phyloP scores from a whole-genome alignment of 2,888 invertebrate species.

The Diadegma fenestrale region DNA sequence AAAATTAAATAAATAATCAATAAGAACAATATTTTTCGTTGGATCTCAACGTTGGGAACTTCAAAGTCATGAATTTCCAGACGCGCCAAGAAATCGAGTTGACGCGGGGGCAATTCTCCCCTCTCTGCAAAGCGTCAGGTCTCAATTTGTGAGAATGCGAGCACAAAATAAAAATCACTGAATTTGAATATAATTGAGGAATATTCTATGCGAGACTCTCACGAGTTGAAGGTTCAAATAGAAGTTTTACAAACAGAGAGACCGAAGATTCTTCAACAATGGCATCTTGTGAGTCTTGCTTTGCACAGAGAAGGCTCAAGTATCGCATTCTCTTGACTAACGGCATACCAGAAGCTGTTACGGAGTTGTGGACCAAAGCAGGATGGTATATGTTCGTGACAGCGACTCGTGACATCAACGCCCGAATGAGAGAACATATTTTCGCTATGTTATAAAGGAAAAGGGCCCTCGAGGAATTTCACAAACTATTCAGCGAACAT shows the following conservation, averaged over 20 bases:
- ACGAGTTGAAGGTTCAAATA: not conserved
- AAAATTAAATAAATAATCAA: too few relatives aligned
- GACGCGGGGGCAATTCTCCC: too few relatives aligned
- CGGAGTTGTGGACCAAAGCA: conserved; percentile 8
- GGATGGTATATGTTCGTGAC: conserved; percentile 41
- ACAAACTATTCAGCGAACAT: conserved; percentile 45
- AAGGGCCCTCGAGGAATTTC: conserved; percentile 40
- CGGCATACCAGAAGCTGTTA: conserved; percentile 47
- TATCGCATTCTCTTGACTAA: conserved; percentile 39
- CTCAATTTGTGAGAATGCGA: not conserved
- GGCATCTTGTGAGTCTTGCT: conserved; percentile 35
- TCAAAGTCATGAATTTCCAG: too few relatives aligned
- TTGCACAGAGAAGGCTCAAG: conserved; percentile 9
- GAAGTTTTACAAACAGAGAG: not conserved
- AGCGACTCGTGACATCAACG: conserved; percentile 57
- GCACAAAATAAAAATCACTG: not conserved
- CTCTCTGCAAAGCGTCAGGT: too few relatives aligned
- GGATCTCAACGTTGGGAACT: too few relatives aligned
- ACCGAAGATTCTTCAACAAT: conserved; percentile 48
- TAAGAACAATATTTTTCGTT: too few relatives aligned
- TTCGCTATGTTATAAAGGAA: conserved; percentile 10
- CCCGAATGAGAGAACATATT: conserved; percentile 32
- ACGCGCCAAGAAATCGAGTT: too few relatives aligned
- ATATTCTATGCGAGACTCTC: not conserved
- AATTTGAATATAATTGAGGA: not conserved